Evolutionary conservation across 2,888 invertebrate species (phyloP), one percentile per base, ranked within the genome.

Genomic region (Plebejus argus): DNA sequence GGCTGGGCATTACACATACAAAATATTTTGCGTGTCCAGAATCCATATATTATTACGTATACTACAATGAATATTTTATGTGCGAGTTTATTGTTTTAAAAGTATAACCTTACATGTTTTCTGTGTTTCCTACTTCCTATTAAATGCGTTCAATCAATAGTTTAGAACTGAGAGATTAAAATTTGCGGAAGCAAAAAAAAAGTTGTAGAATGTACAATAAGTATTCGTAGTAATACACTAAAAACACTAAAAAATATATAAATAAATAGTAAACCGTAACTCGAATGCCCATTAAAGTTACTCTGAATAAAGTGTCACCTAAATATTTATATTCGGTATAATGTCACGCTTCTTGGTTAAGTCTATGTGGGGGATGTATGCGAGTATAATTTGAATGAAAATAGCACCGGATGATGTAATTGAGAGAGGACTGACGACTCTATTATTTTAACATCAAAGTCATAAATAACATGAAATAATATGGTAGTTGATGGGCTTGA

Each of bases 271-370:
- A n/a, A n/a, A n/a, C 53, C 74, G 23, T 74, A 23, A 49, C 49
- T 74, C 23, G 28, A 49, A 28, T 49, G 74, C 49, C 74, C 49
- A 74, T 49, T 53, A 74, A 74, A 49, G 49, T 49, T 53, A 74
- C 49, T 74, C 49, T 53, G 12, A 72, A 72, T 74, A 53, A 74
- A 53, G 53, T 74, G 74, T 74, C 49, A 74, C 74, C 49, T 49
- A 53, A 74, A 74, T 74, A 72, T 72, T 49, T 72, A 74, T 23
- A 53, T 72, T 72, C 49, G 76, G 84, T 83, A 85, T 87, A 87
- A 86, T 85, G 86, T 89, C 84, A 90, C 86, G 88, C 86, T 84
- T 84, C 84, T 79, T 88, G 87, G 86, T 83, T 83, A 86, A 81
- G 85, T 84, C 83, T 83, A 84, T 75, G 79, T 79, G 76, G 83